Evolutionary conservation across 2,888 invertebrate species (phyloP).

Genomic region (Trypoxylon attenuatum): DNA sequence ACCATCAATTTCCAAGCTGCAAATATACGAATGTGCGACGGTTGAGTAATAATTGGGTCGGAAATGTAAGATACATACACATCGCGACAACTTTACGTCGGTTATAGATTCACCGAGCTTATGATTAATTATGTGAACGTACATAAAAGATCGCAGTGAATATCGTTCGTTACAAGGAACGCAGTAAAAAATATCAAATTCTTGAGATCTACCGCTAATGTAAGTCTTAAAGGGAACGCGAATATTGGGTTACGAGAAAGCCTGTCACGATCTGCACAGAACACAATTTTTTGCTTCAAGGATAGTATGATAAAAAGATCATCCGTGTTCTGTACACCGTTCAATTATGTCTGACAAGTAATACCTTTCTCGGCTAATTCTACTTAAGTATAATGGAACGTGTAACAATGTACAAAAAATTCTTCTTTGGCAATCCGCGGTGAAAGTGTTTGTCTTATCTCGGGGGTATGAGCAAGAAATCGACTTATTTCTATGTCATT

Average conservation of each 20-base stretch:
- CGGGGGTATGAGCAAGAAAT: background rate
- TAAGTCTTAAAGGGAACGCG: background rate
- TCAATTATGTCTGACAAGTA: too few species aligned
- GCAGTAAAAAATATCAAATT: background rate
- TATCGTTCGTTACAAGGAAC: background rate
- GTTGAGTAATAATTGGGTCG: background rate
- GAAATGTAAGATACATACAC: background rate
- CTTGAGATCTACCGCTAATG: background rate
- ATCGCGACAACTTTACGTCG: background rate
- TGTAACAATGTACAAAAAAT: conserved; percentile 15
- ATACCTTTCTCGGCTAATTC: background rate
- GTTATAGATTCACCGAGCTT: background rate
- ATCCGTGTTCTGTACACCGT: background rate
- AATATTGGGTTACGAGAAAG: background rate
- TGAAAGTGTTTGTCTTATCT: background rate
- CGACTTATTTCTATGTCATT: background rate
- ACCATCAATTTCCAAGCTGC: too few species aligned
- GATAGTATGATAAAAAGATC: background rate
- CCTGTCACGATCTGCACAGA: background rate
- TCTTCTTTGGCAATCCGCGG: conserved; percentile 10
- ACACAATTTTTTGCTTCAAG: background rate
- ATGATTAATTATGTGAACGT: background rate
- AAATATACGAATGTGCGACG: conserved; percentile 1
- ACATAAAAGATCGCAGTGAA: background rate
- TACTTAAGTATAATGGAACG: conserved; percentile 21